These are phyloP conservation scores for Agrypnia vestita DNA, from an alignment of 1,140 invertebrate genomes.

Conservation along the genomic window DNA sequence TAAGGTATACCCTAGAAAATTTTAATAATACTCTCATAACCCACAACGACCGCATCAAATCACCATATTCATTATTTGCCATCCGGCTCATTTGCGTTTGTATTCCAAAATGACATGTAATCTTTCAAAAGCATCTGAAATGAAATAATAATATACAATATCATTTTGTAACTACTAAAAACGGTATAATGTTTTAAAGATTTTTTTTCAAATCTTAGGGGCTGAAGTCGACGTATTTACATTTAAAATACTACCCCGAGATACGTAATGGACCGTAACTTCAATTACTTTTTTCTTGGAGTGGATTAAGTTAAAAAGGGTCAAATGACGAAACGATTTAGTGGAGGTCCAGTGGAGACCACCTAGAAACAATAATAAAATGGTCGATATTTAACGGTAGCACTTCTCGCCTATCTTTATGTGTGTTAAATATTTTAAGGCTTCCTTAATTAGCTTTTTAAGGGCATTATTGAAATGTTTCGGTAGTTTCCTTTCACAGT, in stretches of 20 bases:
- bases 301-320: constrained; percentile 7
- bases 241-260: constrained; percentile 50
- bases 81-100: constrained; percentile 2
- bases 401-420: constrained; percentile 59
- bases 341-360: constrained; percentile 44
- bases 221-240: constrained; percentile 60
- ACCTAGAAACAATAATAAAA: constrained; percentile 61
- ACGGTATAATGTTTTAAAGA: neutral
- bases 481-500: constrained; percentile 23
- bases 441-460: constrained; percentile 42
- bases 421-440: constrained; percentile 36
- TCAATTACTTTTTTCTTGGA: constrained; percentile 54
- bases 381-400: constrained; percentile 53
- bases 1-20: no score
- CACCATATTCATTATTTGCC: neutral
- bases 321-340: constrained; percentile 37
- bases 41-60: neutral
- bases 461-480: constrained; percentile 41
- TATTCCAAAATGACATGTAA: constrained; percentile 3
- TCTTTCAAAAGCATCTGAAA: neutral
- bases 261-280: constrained; percentile 55
- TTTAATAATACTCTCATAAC: no score
- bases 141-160: neutral
- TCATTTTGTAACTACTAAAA: neutral
- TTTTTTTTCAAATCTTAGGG: neutral